Percentiles rank a stretch among this genome's conserved stretches.
These are phyloP conservation scores for Yponomeuta cagnagella DNA, from an alignment of 2,888 invertebrate genomes.

Conservation along the genomic window DNA sequence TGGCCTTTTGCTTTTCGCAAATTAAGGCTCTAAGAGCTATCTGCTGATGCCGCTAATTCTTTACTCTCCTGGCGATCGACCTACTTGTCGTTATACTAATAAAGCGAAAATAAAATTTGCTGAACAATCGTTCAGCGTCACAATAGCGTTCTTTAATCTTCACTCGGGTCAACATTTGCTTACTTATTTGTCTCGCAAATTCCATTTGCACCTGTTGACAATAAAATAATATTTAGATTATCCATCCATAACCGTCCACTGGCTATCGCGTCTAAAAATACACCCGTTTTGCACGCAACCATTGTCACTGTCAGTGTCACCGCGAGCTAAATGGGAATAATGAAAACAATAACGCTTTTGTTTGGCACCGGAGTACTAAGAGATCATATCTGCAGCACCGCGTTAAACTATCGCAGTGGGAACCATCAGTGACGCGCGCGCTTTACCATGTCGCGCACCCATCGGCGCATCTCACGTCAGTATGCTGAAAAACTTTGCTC, in stretches of 20 bases:
- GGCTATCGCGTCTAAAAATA: constrained; percentile 20
- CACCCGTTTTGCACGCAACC: constrained; percentile 20
- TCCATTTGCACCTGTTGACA: not conserved
- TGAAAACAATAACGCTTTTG: constrained; percentile 41
- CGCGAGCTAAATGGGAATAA: constrained; percentile 17
- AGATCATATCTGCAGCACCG: constrained; percentile 38
- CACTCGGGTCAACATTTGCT: too few relatives aligned
- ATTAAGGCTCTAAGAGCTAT: too few relatives aligned
- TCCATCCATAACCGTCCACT: not conserved
- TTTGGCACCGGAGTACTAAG: constrained; percentile 20
- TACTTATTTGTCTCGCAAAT: not conserved
- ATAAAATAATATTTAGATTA: not conserved
- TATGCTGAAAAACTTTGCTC: constrained; percentile 44
- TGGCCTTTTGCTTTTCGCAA: too few relatives aligned
- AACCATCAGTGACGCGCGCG: constrained; percentile 16
- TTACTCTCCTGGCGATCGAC: too few relatives aligned
- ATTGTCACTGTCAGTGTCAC: constrained; percentile 46
- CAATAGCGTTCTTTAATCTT: too few relatives aligned
- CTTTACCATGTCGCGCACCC: constrained; percentile 33
- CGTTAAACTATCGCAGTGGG: not conserved
- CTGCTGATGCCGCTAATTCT: too few relatives aligned
- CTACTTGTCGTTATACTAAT: too few relatives aligned
- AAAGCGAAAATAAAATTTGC: too few relatives aligned
- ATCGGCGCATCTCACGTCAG: constrained; percentile 26
- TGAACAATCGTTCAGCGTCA: too few relatives aligned